Conservation (phyloP, 2,888 invertebrate species). For the Parapristionchus giblindavisi region DNA sequence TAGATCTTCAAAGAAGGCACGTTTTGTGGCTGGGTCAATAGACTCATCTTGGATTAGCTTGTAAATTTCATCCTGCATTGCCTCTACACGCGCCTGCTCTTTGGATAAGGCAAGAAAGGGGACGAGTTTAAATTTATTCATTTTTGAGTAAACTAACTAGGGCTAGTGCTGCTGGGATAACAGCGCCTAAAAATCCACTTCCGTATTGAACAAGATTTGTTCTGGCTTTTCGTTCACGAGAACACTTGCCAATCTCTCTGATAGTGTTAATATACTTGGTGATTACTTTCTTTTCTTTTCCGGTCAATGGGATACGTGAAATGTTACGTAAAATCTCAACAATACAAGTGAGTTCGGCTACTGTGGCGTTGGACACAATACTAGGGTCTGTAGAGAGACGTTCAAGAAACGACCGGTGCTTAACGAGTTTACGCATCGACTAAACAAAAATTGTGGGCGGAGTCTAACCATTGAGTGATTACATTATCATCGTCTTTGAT, state of each 20-base stretch:
- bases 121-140: conserved; percentile 16
- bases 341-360: neutral
- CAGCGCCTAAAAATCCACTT: neutral
- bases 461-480: no score
- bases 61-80: neutral
- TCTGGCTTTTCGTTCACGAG: neutral
- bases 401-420: conserved; percentile 2
- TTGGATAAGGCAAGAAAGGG: conserved; percentile 5
- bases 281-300: neutral
- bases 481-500: no score
- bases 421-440: no score
- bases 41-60: neutral
- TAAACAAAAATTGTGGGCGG: no score
- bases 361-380: neutral
- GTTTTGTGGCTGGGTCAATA: neutral
- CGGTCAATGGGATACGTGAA: neutral
- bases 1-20: neutral
- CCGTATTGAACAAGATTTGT: neutral
- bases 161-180: conserved; percentile 5
- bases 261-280: neutral
- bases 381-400: neutral
- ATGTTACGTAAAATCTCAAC: neutral
- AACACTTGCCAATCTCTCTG: neutral
- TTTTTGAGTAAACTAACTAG: neutral
- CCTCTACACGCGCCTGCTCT: neutral